Percentiles rank a stretch among this genome's conserved stretches.
These are phyloP conservation scores for Acrobasis consociella DNA, from an alignment of 2,888 invertebrate genomes.

Conservation along the genomic window DNA sequence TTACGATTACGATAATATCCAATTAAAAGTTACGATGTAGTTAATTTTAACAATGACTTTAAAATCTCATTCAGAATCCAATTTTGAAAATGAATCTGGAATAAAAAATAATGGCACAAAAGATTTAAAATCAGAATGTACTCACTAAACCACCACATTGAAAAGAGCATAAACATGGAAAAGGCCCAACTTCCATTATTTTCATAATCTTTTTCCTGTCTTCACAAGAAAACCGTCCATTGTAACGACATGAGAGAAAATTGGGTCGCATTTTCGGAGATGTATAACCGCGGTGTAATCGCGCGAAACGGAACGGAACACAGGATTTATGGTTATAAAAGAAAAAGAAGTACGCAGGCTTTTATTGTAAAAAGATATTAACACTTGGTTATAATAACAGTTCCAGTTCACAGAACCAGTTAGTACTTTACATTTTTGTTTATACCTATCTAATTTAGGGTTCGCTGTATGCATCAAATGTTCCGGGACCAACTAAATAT, in stretches of 20 bases:
- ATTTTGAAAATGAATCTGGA: background rate
- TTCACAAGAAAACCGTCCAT: background rate
- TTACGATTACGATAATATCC: too few species aligned
- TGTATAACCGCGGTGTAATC: background rate
- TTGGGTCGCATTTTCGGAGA: constrained; percentile 9
- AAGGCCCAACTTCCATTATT: background rate
- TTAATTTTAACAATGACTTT: too few species aligned
- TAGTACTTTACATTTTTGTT: too few species aligned
- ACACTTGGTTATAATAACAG: too few species aligned
- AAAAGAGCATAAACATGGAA: background rate
- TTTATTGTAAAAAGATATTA: too few species aligned
- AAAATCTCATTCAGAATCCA: too few species aligned
- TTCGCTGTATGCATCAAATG: too few species aligned
- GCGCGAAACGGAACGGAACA: background rate
- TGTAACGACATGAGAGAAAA: background rate
- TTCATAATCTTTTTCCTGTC: background rate
- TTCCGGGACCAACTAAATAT: too few species aligned
- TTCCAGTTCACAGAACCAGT: too few species aligned
- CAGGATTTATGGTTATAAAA: background rate
- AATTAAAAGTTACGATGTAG: too few species aligned
- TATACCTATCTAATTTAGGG: too few species aligned
- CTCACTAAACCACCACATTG: background rate
- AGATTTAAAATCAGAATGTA: background rate
- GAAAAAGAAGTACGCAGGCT: too few species aligned
- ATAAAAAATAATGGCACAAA: background rate